These are phyloP conservation scores for Isotomurus palustris DNA, from an alignment of 2,888 invertebrate genomes.

Conservation along the genomic window DNA sequence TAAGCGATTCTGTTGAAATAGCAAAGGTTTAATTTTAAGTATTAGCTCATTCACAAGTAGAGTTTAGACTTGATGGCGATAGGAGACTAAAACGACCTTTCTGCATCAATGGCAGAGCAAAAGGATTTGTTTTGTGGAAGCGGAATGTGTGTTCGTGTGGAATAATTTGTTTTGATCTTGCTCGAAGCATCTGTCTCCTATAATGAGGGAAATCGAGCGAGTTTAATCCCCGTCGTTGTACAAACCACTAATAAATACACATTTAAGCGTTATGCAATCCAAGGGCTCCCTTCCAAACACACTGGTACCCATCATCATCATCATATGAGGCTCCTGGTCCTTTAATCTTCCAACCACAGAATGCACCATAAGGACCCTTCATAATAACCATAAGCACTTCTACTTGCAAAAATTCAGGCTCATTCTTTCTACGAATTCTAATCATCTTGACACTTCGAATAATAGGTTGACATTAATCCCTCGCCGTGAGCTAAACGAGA, in stretches of 20 bases:
- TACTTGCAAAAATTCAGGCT: no score
- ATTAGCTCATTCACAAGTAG: neutral
- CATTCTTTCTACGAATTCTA: constrained; percentile 6
- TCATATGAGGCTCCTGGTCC: no score
- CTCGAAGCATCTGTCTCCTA: constrained; percentile 41
- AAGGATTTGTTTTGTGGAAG: constrained; percentile 37
- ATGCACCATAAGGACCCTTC: no score
- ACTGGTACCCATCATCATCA: no score
- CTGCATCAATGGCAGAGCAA: constrained; percentile 36
- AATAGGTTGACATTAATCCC: neutral
- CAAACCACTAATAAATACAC: constrained; percentile 23
- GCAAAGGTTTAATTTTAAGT: neutral
- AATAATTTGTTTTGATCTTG: constrained; percentile 43
- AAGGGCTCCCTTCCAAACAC: no score
- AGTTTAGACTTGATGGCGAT: neutral
- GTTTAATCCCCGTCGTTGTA: constrained; percentile 31
- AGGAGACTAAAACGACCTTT: constrained; percentile 22
- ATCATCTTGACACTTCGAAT: neutral
- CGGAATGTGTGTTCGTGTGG: constrained; percentile 20
- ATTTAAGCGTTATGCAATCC: no score
- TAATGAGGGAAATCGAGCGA: constrained; percentile 40
- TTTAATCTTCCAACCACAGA: no score
- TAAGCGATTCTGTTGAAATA: no score
- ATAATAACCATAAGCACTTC: no score
- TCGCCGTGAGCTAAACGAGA: neutral